Evolutionary conservation across 2,888 invertebrate genomes (phyloP), one percentile per base, ranked within the genome.

Genomic region (Chrysodeixis includens): DNA sequence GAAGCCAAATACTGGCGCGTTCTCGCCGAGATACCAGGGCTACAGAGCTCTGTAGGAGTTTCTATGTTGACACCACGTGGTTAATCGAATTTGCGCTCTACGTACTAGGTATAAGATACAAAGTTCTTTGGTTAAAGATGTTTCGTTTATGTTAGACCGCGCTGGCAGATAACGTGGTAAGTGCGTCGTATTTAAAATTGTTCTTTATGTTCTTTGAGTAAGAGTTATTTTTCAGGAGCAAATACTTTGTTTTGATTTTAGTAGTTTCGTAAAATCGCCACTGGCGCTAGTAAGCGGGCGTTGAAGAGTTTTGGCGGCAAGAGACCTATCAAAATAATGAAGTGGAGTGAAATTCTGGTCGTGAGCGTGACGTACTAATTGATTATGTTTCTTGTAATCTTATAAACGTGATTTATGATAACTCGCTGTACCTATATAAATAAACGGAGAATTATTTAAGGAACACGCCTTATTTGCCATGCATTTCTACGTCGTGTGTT

Each of bases 1-100:
- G 86, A 86, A 92, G 93, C 89, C 93, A 92, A 93, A 94, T 93
- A 94, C 93, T 95, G 95, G 95, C 95, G 94, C 94, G 93, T 92
- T 94, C 89, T 83, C 88, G 88, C 86, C 86, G 86, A 94, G 93
- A 92, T 94, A 95, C 95, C 92, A 95, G 94, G 94, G 91, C 90
- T 84, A 84, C 94, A 95, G 94, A 87, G 87, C 88, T 87, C 81
- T 89, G 93, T 92, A 94, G 94, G 94, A 95, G 94, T 94, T 91
- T 75, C 83, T 84, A 69, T 78, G 82, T 81, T 72, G 64, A 64
- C 52, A 57, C 22, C 6, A 26, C 26, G 51, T 44, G 18, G 63
- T 52, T 64, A 78, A 69, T 40, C 56, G 51, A 89, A 80, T 79
- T 69, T 83, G 66, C 61, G 71, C 86, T 75, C 72, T 89, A 84